Evolutionary conservation across 2,888 invertebrate species (phyloP), one percentile per base, ranked within the genome.

Genomic region (Drosophila antonietae): DNA sequence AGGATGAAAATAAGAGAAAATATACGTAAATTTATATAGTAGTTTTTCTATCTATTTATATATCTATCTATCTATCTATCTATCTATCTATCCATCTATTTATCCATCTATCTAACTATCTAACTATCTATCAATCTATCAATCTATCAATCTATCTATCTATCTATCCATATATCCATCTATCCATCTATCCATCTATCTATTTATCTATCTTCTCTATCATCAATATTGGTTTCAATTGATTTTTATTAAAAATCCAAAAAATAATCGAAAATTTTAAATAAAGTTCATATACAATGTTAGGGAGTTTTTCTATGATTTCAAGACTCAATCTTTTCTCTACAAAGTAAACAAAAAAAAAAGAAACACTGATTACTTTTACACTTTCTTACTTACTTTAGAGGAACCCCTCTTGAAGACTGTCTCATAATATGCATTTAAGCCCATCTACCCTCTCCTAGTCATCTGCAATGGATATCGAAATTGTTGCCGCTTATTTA

Each of bases 401-500:
- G 28, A 5, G 5, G 2, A 15, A 14, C 37, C 6, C 15, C 39
- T 1, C 39, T 15, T 15, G 6, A 2, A n/a, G 7, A 6, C 15
- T n/a, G 2, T 5, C 14, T 2, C 39, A 39, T 35, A 1, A 8
- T 7, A 6, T 15, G 0, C 5, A 10, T 5, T 12, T 5, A 12
- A 20, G 6, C 1, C 20, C 14, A 12, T 6, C 2, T 12, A 44
- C 20, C 20, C 20, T 1, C 14, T 7, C 20, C 9, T 14, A 0
- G 1, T 0, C 23, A 23, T 3, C 23, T 3, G 3, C 15, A 31
- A 49, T 31, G 51, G 8, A 8, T 18, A 51, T 35, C 18, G 60
- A 84, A 82, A 77, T 75, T 68, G 68, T 57, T 68, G 67, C 23
- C 71, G 77, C 71, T 78, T 78, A 78, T 78, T 78, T 75, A 78